Evolutionary conservation across 2,113 vertebrate genomes (phyloP), one percentile per base, ranked within the genome.

Genomic region (Crotalus horridus): DNA sequence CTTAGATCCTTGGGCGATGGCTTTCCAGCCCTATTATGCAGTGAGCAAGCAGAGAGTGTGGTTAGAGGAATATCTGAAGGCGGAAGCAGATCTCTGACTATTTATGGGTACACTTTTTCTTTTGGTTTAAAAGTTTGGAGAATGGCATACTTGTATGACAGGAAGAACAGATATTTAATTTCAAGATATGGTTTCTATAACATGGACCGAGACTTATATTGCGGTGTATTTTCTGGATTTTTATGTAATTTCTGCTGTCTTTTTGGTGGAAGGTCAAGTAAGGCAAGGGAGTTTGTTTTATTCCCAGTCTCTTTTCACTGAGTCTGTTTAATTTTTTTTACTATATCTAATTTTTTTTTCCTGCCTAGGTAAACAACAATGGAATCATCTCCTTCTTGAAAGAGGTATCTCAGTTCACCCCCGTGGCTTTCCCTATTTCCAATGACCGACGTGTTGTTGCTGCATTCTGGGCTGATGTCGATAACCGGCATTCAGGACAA

Each of bases 371-470:
- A 46, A 99, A 99, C 98, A 99, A 99, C 97, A 99, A 99, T 0
- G 99, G 99, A 54, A 97, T 99, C 85, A 98, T 99, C 92, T 99
- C 99, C 53, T 99, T 99, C 97, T 97, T 99, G 95, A 98, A 98
- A 93, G 99, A 99, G 94, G 99, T 99, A 13, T 99, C 99, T 53
- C 99, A 99, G 96, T 99, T 99, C 97, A 99, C 99, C 0, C 99
- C 99, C 0, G 99, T 98, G 88, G 99, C 99, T 85, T 99, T 99
- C 95, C 99, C 99, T 7, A 99, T 99, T n/a, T 98, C 99, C 85
- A 98, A 99, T 55, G 99, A 99, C 97, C 98, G 99, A 13, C 97
- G 99, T 0, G 99, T 99, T 4, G 99, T 99, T 74, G 99, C 99
- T 0, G 98, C 99, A 0, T 99, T 99, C 97, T 99, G 99, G 99